Evolutionary conservation across 2,888 invertebrate species (phyloP).

Genomic region (Volucella inanis): DNA sequence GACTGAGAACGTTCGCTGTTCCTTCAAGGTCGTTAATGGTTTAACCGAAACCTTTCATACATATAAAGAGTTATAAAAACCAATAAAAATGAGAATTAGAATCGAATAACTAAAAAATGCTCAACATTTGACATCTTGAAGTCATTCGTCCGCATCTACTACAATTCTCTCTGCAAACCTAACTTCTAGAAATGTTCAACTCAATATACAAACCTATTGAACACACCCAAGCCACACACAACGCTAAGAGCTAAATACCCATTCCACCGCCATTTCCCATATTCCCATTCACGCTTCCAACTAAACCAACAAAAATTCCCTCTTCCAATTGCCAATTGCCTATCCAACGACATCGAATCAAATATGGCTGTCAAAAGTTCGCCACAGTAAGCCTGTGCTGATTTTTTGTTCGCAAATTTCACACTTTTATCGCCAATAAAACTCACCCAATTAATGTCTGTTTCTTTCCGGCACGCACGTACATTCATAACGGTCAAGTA

Average conservation of each 20-base stretch:
- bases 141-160: not conserved
- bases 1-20: no score
- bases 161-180: no score
- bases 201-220: not conserved
- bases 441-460: conserved; percentile 22
- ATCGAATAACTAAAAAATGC: no score
- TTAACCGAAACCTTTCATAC: no score
- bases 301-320: conserved; percentile 2
- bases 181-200: no score
- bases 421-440: conserved; percentile 13
- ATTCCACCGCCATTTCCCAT: conserved; percentile 50
- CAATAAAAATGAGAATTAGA: no score
- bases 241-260: conserved; percentile 40
- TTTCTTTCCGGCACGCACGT: not conserved
- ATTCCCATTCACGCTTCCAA: conserved; percentile 29
- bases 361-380: conserved; percentile 74
- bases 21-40: no score
- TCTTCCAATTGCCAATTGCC: conserved; percentile 56
- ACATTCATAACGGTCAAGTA: not conserved
- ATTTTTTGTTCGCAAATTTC: conserved; percentile 23
- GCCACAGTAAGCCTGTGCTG: conserved; percentile 55
- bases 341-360: conserved; percentile 42
- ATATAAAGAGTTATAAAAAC: no score
- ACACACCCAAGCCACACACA: not conserved
- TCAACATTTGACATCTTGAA: no score